Percentiles rank a stretch among this genome's conserved stretches.
Conservation (phyloP, 2,888 invertebrate genomes). For the Synanthedon myopaeformis region DNA sequence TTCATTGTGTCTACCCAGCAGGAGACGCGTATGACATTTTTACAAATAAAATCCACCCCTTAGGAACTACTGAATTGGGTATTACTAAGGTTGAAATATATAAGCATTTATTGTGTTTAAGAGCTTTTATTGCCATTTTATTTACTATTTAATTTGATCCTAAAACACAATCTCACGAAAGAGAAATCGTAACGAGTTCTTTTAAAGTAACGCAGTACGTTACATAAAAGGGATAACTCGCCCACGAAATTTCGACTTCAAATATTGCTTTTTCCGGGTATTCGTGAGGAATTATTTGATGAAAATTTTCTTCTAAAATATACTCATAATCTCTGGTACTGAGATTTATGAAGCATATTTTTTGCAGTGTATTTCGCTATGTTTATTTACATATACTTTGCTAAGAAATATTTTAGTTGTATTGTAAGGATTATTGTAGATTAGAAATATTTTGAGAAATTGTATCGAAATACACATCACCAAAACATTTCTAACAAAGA, state of each 20-base stretch:
- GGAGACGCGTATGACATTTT: conserved; percentile 47
- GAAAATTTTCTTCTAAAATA: conserved; percentile 12
- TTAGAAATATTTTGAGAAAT: no score
- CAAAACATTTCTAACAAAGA: no score
- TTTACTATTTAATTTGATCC: no score
- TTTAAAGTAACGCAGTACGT: conserved; percentile 12
- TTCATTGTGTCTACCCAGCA: conserved; percentile 56
- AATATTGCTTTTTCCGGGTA: conserved; percentile 28
- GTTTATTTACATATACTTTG: no score
- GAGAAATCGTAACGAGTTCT: conserved; percentile 25
- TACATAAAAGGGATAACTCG: conserved; percentile 31
- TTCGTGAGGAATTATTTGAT: conserved; percentile 25
- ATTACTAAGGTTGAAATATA: not conserved
- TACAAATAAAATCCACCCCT: conserved; percentile 3
- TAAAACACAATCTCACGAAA: no score
- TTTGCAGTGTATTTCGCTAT: no score
- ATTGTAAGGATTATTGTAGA: no score
- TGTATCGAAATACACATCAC: no score
- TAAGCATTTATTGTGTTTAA: no score
- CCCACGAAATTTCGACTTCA: conserved; percentile 24
- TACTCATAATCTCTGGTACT: conserved; percentile 5
- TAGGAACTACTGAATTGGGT: not conserved
- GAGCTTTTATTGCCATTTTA: no score
- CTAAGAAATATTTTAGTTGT: no score
- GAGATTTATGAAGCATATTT: conserved; percentile 1